Evolutionary conservation across 2,797 vertebrate species (phyloP).

Genomic region (Uromys caudimaculatus): DNA sequence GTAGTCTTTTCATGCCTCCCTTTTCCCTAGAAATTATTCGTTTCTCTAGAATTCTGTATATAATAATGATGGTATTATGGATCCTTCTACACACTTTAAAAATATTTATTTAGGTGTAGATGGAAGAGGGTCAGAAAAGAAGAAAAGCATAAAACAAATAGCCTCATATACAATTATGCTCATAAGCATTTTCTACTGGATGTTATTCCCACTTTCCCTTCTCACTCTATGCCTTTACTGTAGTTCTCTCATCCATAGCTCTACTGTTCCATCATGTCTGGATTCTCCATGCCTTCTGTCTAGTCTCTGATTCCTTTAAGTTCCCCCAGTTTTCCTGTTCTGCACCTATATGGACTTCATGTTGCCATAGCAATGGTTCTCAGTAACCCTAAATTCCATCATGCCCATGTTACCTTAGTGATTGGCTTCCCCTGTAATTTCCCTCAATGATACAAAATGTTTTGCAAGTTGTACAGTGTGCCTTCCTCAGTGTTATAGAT

Average conservation of each 20-base stretch:
- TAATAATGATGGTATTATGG: not conserved
- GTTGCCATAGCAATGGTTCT: not conserved
- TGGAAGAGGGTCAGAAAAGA: not conserved
- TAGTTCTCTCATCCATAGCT: not conserved
- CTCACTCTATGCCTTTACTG: not conserved
- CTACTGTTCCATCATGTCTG: not conserved
- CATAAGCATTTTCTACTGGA: not conserved
- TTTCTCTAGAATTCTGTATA: not conserved
- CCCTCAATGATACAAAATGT: constrained; percentile 74
- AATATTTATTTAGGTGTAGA: not conserved
- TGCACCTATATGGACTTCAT: not conserved
- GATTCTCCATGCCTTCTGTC: not conserved
- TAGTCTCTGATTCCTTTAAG: not conserved
- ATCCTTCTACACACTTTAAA: not conserved
- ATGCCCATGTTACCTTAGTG: not conserved
- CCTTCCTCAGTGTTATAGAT: constrained; percentile 60
- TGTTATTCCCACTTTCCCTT: not conserved
- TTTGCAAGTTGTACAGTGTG: not conserved
- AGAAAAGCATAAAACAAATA: not conserved
- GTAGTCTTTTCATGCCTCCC: not conserved
- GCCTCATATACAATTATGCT: not conserved
- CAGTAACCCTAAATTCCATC: not conserved
- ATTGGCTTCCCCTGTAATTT: constrained; percentile 38
- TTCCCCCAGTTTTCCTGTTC: not conserved
- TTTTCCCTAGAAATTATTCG: not conserved